Conservation (phyloP, 2,888 invertebrate species). For the Malthinus flaveolus region DNA sequence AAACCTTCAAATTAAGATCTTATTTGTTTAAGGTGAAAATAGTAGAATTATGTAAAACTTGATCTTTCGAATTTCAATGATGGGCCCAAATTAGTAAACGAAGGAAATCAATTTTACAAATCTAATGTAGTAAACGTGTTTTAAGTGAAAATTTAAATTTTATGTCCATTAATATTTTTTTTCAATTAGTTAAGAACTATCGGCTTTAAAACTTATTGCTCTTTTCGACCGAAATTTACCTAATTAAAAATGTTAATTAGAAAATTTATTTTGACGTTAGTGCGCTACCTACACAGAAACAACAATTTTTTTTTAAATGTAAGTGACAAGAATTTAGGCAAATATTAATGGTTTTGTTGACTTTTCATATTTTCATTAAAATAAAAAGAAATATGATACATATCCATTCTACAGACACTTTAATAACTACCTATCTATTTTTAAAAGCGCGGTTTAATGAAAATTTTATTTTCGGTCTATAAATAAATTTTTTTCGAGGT, state of each 20-base stretch:
- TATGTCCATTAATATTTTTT: no score
- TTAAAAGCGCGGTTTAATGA: not conserved
- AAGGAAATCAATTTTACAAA: not conserved
- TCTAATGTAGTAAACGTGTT: not conserved
- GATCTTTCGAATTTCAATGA: no score
- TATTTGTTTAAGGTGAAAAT: no score
- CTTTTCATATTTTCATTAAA: conserved; percentile 4
- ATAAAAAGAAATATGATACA: conserved; percentile 5
- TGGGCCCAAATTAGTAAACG: no score
- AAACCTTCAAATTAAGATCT: no score
- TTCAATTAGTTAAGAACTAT: not conserved
- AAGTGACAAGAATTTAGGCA: conserved; percentile 4
- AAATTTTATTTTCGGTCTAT: not conserved
- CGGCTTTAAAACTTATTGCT: not conserved
- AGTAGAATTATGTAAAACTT: no score
- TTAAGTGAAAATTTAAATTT: not conserved
- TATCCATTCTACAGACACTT: conserved; percentile 2
- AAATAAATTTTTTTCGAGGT: not conserved
- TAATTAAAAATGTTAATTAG: not conserved
- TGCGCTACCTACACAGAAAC: not conserved
- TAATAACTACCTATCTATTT: conserved; percentile 6
- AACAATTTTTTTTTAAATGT: not conserved
- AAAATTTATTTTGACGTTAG: not conserved
- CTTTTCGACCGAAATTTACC: not conserved
- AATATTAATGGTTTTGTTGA: conserved; percentile 6